Conservation (phyloP, 2,888 invertebrate species). For the Pecten maximus region DNA sequence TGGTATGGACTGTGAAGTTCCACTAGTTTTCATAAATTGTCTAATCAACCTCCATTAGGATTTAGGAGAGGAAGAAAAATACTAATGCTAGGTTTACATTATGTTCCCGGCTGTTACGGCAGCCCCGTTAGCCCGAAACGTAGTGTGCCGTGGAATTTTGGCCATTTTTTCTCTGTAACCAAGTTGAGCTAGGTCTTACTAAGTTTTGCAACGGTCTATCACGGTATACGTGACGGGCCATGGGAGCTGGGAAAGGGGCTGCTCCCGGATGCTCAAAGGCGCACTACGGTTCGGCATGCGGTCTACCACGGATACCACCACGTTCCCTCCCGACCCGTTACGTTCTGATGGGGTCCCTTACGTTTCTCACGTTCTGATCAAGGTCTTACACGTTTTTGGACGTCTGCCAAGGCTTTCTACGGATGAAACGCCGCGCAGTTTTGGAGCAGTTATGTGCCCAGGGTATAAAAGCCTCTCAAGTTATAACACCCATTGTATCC, state of each 20-base stretch:
- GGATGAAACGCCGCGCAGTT: constrained; percentile 17
- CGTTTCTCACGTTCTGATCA: constrained; percentile 35
- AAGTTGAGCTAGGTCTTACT: neutral
- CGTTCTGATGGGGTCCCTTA: constrained; percentile 17
- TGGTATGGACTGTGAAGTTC: no score
- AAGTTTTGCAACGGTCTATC: constrained; percentile 11
- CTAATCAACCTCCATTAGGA: no score
- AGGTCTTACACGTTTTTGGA: constrained; percentile 40
- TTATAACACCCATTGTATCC: constrained; percentile 25
- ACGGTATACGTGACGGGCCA: constrained; percentile 7
- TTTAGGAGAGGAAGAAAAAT: no score
- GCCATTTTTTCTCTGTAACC: constrained; percentile 30
- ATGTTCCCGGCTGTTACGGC: constrained; percentile 50
- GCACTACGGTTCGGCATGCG: constrained; percentile 31
- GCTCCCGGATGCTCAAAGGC: neutral
- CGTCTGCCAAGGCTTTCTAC: constrained; percentile 42
- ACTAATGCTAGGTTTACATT: constrained; percentile 47
- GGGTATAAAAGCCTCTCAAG: neutral
- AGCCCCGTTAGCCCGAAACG: constrained; percentile 51
- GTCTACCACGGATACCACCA: constrained; percentile 30
- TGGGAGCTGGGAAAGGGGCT: neutral
- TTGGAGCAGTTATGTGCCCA: neutral
- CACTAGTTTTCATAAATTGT: no score
- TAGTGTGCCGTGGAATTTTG: constrained; percentile 47
- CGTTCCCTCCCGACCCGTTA: neutral